Evolutionary conservation across 2,797 vertebrate genomes (phyloP).

Genomic region (Propithecus perrieri): DNA sequence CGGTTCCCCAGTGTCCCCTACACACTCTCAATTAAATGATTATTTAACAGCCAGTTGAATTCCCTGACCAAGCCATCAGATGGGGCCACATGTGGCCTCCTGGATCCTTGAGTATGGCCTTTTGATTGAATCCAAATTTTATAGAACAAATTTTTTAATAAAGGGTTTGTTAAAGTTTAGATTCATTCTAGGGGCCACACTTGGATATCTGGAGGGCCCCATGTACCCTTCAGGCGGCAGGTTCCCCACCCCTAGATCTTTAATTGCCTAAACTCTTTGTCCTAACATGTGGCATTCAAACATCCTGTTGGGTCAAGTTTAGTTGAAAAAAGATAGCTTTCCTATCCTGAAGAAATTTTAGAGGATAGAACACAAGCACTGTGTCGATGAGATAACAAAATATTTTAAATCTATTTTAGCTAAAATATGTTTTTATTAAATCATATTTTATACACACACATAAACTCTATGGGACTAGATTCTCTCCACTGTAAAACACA

Average conservation of each 20-base stretch:
- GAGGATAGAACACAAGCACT: neutral
- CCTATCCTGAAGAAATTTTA: conserved; percentile 23
- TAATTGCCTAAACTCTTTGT: conserved; percentile 66
- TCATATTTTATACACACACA: neutral
- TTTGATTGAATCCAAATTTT: neutral
- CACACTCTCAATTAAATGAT: conserved; percentile 74
- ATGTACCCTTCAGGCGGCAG: neutral
- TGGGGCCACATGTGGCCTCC: neutral
- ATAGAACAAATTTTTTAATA: neutral
- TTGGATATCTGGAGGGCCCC: neutral
- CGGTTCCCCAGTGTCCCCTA: conserved; percentile 49
- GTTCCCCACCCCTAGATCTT: neutral
- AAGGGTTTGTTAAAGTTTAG: neutral
- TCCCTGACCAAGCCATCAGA: conserved; percentile 62
- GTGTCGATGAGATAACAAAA: neutral
- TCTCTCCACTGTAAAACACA: neutral
- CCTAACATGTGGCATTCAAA: conserved; percentile 66
- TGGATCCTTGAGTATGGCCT: neutral
- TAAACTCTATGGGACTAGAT: neutral
- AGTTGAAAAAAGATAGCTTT: conserved; percentile 66
- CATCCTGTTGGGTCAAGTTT: conserved; percentile 69
- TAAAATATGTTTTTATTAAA: neutral
- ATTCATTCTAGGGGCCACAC: neutral
- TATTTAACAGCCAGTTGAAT: conserved; percentile 78
- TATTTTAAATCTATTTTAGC: conserved; percentile 10